Conservation (phyloP, 2,888 invertebrate species). For the Harpalus rubripes region DNA sequence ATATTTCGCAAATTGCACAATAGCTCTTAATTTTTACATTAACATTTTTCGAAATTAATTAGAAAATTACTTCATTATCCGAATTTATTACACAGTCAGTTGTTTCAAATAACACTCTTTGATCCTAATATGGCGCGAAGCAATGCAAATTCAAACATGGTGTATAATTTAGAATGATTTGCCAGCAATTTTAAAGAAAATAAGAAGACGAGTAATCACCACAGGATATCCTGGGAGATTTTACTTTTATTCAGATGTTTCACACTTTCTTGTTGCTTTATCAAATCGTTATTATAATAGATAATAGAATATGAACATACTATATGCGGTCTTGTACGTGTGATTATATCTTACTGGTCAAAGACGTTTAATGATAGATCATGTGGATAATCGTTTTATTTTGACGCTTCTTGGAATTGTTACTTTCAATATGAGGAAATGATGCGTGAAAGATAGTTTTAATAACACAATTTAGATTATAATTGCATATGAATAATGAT, state of each 20-base stretch:
- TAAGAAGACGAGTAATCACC: background rate
- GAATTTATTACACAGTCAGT: slow-evolving; percentile 31
- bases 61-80: slow-evolving; percentile 25
- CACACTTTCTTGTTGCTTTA: slow-evolving; percentile 43
- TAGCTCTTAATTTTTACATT: slow-evolving; percentile 2
- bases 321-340: background rate
- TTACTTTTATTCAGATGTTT: slow-evolving; percentile 23
- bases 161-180: slow-evolving; percentile 25
- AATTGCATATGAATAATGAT: background rate
- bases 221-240: slow-evolving; percentile 41
- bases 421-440: slow-evolving; percentile 31
- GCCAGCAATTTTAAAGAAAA: slow-evolving; percentile 28
- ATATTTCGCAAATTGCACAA: slow-evolving; percentile 30
- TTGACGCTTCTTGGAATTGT: slow-evolving; percentile 11
- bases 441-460: slow-evolving; percentile 15
- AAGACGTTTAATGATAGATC: slow-evolving; percentile 34
- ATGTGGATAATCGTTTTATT: slow-evolving; percentile 9
- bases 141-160: slow-evolving; percentile 18
- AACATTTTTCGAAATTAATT: slow-evolving; percentile 26
- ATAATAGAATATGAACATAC: slow-evolving; percentile 25
- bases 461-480: slow-evolving; percentile 4
- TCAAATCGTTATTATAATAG: slow-evolving; percentile 40
- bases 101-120: slow-evolving; percentile 41
- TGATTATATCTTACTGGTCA: slow-evolving; percentile 25
- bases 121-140: slow-evolving; percentile 27